Conservation (phyloP, 2,113 vertebrate genomes). For the Forbesichthys agassizii region DNA sequence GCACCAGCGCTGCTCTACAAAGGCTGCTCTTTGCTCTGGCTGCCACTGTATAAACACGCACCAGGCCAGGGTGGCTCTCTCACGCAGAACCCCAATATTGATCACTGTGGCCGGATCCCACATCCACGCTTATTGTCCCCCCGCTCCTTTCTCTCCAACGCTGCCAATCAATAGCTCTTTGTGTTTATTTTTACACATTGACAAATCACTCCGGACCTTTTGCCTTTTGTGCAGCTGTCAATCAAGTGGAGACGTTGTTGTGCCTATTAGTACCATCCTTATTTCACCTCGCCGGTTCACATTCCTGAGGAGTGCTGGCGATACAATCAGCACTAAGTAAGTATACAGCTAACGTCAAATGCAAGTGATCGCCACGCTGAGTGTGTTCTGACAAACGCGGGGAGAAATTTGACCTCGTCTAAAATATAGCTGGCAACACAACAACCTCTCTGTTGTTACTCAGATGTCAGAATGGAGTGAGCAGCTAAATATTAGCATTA, state of each 20-base stretch:
- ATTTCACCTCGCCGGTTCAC: slow-evolving; percentile 29
- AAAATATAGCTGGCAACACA: not conserved
- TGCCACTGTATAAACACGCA: slow-evolving; percentile 76
- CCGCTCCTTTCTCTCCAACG: slow-evolving; percentile 51
- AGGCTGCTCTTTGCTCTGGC: slow-evolving; percentile 66
- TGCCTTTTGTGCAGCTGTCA: slow-evolving; percentile 73
- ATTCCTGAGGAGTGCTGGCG: slow-evolving; percentile 23
- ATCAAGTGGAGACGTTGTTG: slow-evolving; percentile 59
- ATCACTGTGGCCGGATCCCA: slow-evolving; percentile 71
- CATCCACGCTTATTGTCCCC: slow-evolving; percentile 70
- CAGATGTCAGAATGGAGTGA: too few relatives aligned
- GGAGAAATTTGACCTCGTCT: not conserved
- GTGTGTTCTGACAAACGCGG: not conserved
- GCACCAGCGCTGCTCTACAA: slow-evolving; percentile 59
- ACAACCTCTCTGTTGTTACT: not conserved
- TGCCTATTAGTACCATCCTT: slow-evolving; percentile 46
- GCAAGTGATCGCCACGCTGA: not conserved
- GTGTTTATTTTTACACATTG: slow-evolving; percentile 74
- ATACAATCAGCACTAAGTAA: slow-evolving; percentile 13
- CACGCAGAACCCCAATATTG: slow-evolving; percentile 78
- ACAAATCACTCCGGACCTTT: slow-evolving; percentile 75
- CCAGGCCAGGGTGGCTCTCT: slow-evolving; percentile 66
- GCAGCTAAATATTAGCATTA: too few relatives aligned
- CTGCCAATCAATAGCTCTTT: slow-evolving; percentile 80
- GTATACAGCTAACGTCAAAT: not conserved